Percentiles rank a stretch among this genome's conserved stretches.
These are phyloP conservation scores for Daboia siamensis DNA, from an alignment of 2,113 vertebrate species.

Conservation along the genomic window DNA sequence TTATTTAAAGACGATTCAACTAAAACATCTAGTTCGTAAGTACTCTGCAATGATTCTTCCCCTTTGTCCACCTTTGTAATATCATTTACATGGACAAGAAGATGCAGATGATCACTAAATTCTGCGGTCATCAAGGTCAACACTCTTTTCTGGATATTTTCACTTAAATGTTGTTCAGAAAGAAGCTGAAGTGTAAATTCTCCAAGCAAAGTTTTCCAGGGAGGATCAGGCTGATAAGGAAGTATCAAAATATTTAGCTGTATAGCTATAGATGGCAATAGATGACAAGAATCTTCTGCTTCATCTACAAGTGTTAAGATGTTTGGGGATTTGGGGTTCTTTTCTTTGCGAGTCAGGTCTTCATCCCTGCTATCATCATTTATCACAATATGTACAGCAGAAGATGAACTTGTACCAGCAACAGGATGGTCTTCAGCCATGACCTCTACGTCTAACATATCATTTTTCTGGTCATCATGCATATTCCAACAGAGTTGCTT, in stretches of 20 bases:
- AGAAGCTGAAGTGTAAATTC: constrained; percentile 76
- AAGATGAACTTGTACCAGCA: constrained; percentile 60
- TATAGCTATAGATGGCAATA: constrained; percentile 52
- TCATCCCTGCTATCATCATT: constrained; percentile 55
- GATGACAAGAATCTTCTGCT: constrained; percentile 59
- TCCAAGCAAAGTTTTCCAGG: constrained; percentile 85
- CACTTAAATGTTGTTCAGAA: constrained; percentile 55
- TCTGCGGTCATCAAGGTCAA: constrained; percentile 76
- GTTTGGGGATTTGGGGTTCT: constrained; percentile 37
- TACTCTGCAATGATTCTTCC: constrained; percentile 38
- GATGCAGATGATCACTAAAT: constrained; percentile 65
- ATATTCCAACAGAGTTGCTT: constrained; percentile 89
- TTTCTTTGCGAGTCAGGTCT: constrained; percentile 33
- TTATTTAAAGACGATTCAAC: constrained; percentile 73
- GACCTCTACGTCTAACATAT: constrained; percentile 59
- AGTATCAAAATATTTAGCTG: constrained; percentile 75
- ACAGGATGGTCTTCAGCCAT: constrained; percentile 42
- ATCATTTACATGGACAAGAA: constrained; percentile 69
- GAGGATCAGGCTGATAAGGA: constrained; percentile 47
- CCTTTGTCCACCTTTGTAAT: constrained; percentile 52
- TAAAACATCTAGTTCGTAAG: constrained; percentile 52
- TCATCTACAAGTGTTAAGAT: constrained; percentile 44
- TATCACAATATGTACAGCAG: constrained; percentile 42
- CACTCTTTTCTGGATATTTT: constrained; percentile 60
- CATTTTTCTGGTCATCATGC: constrained; percentile 81